Evolutionary conservation across 1,140 invertebrate genomes (phyloP), one percentile per base, ranked within the genome.

Genomic region (Phthorimaea operculella): DNA sequence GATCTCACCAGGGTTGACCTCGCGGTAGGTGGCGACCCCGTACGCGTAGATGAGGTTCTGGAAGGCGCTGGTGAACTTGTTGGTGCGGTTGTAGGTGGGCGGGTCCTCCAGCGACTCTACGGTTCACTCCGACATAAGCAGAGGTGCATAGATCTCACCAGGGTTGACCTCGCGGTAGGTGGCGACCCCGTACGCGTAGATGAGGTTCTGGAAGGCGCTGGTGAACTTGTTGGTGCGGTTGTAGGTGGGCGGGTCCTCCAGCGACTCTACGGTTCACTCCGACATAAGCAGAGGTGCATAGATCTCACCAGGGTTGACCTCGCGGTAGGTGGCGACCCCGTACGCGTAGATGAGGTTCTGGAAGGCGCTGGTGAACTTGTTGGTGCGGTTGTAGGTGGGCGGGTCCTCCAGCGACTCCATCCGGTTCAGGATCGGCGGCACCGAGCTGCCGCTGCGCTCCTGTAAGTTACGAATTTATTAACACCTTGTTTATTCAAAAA

Each of bases 161-260:
- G 98, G 98, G 87, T 99, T 99, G 74, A 98, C 94, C 87, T 99
- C 98, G 39, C 96, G 86, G 75, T 99, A 99, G 11, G 91, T 93
- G 39, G 97, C 96, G 28, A 99, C 94, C 47, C 98, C 98, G 82
- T 99, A 99, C 0, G 98, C 93, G 87, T 99, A 96, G 54, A 99
- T 97, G 48, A 99, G 89, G 28, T 90, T 90, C 86, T 99, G 98
- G 87, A 99, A 99, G 60, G 93, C 98, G 71, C 87, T 90, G 0
- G 98, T 99, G 83, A 99, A 99, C 85, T 99, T 99, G 83, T 99
- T 99, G 5, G 96, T 96, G 28, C 96, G 90, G 84, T 99, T 98
- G 85, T 98, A 99, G 0, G 98, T 99, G 1, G 98, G 98, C 15
- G 98, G 98, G 77, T 93, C 91, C 83, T 99, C 96, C 58, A 92